A percentile compares a stretch with the other conserved stretches of the same genome.
Conservation (phyloP, 2,888 invertebrate genomes). For the Heliconius ismenius region DNA sequence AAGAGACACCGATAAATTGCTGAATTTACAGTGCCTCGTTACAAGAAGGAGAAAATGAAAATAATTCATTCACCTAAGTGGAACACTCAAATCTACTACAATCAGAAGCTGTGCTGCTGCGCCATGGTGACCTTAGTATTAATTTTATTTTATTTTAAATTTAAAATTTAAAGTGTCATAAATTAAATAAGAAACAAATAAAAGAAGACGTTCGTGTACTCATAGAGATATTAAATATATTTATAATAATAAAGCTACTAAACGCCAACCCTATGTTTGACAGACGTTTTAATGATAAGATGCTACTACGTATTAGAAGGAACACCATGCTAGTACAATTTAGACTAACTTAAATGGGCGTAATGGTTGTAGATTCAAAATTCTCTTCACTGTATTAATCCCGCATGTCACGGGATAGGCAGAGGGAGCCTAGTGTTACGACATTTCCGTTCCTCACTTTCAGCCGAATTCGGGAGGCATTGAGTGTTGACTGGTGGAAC, state of each 20-base stretch:
- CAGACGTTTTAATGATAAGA: slow-evolving; percentile 11
- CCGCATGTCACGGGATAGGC: too few relatives aligned
- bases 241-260: neutral
- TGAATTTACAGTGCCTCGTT: neutral
- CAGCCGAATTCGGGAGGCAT: too few relatives aligned
- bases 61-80: too few relatives aligned
- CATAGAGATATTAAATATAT: neutral
- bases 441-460: too few relatives aligned
- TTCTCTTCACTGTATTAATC: neutral
- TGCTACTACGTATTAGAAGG: neutral
- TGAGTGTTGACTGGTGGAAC: neutral
- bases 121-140: too few relatives aligned
- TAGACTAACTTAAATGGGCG: neutral
- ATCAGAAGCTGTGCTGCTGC: too few relatives aligned
- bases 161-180: neutral
- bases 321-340: neutral
- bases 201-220: neutral
- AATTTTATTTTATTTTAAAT: too few relatives aligned
- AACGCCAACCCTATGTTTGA: neutral
- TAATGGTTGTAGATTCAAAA: neutral
- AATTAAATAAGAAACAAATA: neutral
- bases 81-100: too few relatives aligned
- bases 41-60: neutral
- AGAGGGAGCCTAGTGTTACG: too few relatives aligned
- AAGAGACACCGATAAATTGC: neutral